Conservation (phyloP, 2,113 vertebrate species). For the Neofelis nebulosa region DNA sequence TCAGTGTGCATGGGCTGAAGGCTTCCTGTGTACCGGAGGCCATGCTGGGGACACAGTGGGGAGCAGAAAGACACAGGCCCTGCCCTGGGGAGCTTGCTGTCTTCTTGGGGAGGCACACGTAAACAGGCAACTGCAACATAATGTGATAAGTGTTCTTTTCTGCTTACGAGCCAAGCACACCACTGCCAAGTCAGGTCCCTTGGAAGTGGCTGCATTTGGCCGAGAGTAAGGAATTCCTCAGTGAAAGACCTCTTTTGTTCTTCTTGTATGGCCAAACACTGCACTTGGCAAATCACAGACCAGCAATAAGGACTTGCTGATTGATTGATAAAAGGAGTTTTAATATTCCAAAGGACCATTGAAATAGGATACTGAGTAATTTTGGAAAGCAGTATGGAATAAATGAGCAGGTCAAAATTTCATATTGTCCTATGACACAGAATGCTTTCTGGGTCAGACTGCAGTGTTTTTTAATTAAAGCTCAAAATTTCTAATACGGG, state of each 20-base stretch:
- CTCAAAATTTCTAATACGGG: conserved; percentile 34
- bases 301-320: conserved; percentile 79
- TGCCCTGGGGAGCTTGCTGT: neutral
- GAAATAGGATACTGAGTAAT: conserved; percentile 68
- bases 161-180: neutral
- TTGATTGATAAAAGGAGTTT: conserved; percentile 78
- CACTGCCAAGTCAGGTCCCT: conserved; percentile 60
- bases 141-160: conserved; percentile 66
- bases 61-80: neutral
- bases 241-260: conserved; percentile 76
- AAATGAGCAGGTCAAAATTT: conserved; percentile 68
- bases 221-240: conserved; percentile 48
- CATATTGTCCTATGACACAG: conserved; percentile 49
- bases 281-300: conserved; percentile 70
- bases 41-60: neutral
- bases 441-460: conserved; percentile 63
- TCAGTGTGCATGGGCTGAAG: neutral
- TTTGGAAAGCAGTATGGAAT: conserved; percentile 77
- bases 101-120: neutral
- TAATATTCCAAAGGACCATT: conserved; percentile 72
- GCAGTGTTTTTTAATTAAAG: conserved; percentile 67
- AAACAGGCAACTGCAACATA: conserved; percentile 49
- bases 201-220: conserved; percentile 69
- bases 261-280: conserved; percentile 59
- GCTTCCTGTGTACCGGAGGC: neutral